Conservation (phyloP, 2,888 invertebrate species). For the Strigamia maritima region DNA sequence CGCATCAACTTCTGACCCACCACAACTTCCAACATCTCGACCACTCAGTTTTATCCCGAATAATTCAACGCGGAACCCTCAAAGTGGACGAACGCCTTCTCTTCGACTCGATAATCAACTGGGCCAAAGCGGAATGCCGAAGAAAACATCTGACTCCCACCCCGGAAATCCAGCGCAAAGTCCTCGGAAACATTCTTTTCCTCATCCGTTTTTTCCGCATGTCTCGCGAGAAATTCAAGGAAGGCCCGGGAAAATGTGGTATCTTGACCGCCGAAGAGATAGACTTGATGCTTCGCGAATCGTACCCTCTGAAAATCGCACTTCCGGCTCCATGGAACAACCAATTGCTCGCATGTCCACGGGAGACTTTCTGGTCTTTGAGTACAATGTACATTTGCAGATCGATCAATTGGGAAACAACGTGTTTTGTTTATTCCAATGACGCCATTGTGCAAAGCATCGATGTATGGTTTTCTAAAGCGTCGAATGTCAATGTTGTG, state of each 20-base stretch:
- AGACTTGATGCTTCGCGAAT: not conserved
- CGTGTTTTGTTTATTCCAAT: not conserved
- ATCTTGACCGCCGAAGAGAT: not conserved
- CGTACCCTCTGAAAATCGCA: not conserved
- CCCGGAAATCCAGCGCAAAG: not conserved
- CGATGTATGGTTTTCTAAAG: not conserved
- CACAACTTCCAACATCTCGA: not conserved
- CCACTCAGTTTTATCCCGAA: not conserved
- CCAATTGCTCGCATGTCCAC: not conserved
- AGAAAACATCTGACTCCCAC: not conserved
- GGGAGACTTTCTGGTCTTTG: not conserved
- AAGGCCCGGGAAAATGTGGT: not conserved
- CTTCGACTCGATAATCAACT: not conserved
- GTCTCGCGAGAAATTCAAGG: not conserved
- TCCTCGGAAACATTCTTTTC: not conserved
- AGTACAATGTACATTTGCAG: not conserved
- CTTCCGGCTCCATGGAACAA: not conserved
- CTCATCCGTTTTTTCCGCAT: not conserved
- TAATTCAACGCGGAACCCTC: not conserved
- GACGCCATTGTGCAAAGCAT: not conserved
- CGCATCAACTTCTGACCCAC: not conserved
- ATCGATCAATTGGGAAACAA: not conserved
- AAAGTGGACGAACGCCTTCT: not conserved
- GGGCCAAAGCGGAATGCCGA: not conserved
- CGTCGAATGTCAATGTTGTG: not conserved